Evolutionary conservation across 2,113 vertebrate genomes (phyloP).

Genomic region (Nansenia antarctica): DNA sequence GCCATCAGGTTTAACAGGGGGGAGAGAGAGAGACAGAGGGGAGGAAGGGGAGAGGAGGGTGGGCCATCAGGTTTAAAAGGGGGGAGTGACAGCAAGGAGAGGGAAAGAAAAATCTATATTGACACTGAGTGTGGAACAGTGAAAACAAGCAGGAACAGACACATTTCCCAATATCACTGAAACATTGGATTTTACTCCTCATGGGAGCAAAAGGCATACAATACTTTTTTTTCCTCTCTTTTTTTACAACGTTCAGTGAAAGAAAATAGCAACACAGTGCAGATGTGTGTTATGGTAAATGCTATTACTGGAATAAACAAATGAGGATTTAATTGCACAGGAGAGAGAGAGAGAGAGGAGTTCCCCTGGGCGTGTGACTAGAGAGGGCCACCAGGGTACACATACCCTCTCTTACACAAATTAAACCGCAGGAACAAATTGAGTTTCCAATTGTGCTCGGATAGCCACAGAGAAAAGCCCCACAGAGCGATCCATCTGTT

Average conservation of each 20-base stretch:
- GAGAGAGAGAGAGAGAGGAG: neutral
- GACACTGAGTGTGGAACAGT: no score
- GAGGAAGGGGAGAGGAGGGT: no score
- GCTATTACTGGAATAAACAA: neutral
- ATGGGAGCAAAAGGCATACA: no score
- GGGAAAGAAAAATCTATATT: no score
- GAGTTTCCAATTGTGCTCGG: neutral
- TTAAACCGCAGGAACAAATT: neutral
- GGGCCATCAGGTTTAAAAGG: no score
- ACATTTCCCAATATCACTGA: no score
- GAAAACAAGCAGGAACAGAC: no score
- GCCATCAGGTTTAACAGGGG: no score
- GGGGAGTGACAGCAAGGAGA: no score
- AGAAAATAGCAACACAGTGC: neutral
- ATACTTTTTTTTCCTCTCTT: no score
- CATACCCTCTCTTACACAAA: neutral
- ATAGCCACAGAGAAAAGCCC: neutral
- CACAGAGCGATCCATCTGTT: neutral
- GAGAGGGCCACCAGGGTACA: neutral
- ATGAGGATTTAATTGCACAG: no score
- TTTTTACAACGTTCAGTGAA: neutral
- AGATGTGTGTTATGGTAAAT: neutral
- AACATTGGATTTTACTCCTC: no score
- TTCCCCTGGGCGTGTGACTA: neutral
- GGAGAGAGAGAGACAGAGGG: neutral